Conservation (phyloP, 2,113 vertebrate genomes). For the Cinclus mexicanus region DNA sequence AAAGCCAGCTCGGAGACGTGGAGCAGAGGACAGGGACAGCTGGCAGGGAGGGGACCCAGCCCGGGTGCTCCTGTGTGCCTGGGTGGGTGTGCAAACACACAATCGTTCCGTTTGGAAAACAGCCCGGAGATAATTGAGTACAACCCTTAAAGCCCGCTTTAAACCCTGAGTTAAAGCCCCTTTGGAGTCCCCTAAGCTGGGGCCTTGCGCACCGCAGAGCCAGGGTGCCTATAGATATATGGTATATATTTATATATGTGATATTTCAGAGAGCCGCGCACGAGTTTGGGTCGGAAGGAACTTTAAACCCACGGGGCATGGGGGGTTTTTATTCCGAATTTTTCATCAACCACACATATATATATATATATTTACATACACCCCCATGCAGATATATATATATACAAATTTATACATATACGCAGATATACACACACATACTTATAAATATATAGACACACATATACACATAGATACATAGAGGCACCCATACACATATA, state of each 20-base stretch:
- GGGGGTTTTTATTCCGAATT: not conserved
- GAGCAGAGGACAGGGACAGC: not conserved
- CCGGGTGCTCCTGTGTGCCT: not conserved
- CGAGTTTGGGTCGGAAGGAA: not conserved
- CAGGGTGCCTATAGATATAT: too few relatives aligned
- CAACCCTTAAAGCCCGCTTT: too few relatives aligned
- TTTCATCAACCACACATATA: not conserved
- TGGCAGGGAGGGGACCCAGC: not conserved
- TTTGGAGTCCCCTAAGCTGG: too few relatives aligned
- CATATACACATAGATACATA: too few relatives aligned
- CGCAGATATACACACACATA: not conserved
- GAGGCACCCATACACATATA: too few relatives aligned
- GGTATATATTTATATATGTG: not conserved
- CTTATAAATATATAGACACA: not conserved
- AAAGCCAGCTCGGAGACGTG: rapidly evolving
- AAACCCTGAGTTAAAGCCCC: too few relatives aligned
- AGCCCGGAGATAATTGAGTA: rapidly evolving
- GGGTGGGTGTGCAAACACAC: not conserved
- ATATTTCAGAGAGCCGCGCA: not conserved
- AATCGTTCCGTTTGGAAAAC: not conserved
- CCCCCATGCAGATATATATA: not conserved
- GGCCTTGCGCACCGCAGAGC: rapidly evolving
- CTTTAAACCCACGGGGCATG: not conserved
- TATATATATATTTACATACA: too few relatives aligned
- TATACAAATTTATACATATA: too few relatives aligned